Evolutionary conservation across 2,113 vertebrate genomes (phyloP), one percentile per base, ranked within the genome.

Genomic region (Engraulis encrasicolus): DNA sequence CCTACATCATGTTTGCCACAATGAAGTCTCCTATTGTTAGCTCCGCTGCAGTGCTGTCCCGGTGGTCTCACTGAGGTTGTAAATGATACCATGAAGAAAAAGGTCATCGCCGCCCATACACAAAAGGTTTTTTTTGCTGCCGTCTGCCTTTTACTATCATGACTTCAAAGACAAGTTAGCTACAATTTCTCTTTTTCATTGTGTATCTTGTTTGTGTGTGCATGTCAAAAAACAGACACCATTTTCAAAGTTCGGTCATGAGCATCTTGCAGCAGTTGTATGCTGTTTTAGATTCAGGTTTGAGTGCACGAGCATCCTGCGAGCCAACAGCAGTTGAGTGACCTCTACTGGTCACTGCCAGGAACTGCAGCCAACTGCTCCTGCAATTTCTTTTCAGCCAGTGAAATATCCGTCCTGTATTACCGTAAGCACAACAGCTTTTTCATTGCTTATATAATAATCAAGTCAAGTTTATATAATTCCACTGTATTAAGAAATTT

Each of bases 11-110:
- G 58, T 0, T n/a, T 15, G 66, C 5, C 31, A 23, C 66, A 31
- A 74, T 74, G 14, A 74, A 34, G 66, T 20, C 66, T 27, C 3
- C 79, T 61, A 78, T 84, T 86, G 78, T 86, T 50, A 50, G 23
- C 23, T 37, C 50, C 20, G 38, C 45, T 17, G 38, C 2, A 37
- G 74, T 19, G 38, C 74, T 82, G 20, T 82, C 82, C 50, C n/a
- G 71, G 27, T 81, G 50, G 74, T 34, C 82, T 66, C 27, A 14
- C 61, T 20, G 77, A 3, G 66, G 66, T 74, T 34, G 66, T 74
- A 74, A 34, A 74, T 74, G 27, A 74, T 36, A 34, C 66, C 23
- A 74, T 74, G 12, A 34, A 74, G 58, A n/a, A 31, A 66, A 31
- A 74, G 66, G 31, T n/a, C 31, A 34, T 74, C 66, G 18, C 66